Percentiles rank a stretch among this genome's conserved stretches.
phyloP scores from a whole-genome alignment of 2,888 invertebrate species.

The Amaurobius ferox region DNA sequence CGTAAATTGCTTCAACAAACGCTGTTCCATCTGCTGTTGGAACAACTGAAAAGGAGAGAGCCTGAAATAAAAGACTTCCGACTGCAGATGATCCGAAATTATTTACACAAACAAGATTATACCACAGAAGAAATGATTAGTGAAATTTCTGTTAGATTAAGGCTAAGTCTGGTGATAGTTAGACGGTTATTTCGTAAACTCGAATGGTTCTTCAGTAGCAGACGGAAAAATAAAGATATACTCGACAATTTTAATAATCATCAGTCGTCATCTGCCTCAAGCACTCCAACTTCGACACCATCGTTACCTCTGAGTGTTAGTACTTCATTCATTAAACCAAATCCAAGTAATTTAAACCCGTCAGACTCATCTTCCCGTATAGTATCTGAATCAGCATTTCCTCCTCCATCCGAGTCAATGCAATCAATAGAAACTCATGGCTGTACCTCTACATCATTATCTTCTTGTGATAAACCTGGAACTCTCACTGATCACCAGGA shows the following conservation, averaged over 20 bases:
- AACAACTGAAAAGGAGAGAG: conserved; percentile 86
- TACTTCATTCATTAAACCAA: conserved; percentile 56
- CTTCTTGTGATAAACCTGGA: too few species aligned
- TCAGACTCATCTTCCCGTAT: conserved; percentile 39
- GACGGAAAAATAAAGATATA: conserved; percentile 99
- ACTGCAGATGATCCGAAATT: conserved; percentile 95
- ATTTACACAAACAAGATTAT: conserved; percentile 99
- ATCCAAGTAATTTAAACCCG: conserved; percentile 41
- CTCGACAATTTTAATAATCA: conserved; percentile 99
- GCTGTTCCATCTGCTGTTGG: conserved; percentile 66
- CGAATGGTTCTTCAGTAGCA: conserved; percentile 97
- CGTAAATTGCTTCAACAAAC: too few species aligned
- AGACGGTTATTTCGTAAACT: conserved; percentile 99
- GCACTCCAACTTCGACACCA: conserved; percentile 42
- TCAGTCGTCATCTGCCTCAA: conserved; percentile 82
- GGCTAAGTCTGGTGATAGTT: conserved; percentile 97
- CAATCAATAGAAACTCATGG: conserved; percentile 70
- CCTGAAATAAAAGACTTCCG: conserved; percentile 99
- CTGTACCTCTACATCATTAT: conserved; percentile 63
- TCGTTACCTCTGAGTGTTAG: conserved; percentile 59
- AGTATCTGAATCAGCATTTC: conserved; percentile 60
- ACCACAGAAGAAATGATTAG: conserved; percentile 99
- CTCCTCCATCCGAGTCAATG: conserved; percentile 66
- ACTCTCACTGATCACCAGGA: too few species aligned
- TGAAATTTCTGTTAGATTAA: conserved; percentile 98